phyloP scores from a whole-genome alignment of 2,888 invertebrate species.

The Archips xylosteana region DNA sequence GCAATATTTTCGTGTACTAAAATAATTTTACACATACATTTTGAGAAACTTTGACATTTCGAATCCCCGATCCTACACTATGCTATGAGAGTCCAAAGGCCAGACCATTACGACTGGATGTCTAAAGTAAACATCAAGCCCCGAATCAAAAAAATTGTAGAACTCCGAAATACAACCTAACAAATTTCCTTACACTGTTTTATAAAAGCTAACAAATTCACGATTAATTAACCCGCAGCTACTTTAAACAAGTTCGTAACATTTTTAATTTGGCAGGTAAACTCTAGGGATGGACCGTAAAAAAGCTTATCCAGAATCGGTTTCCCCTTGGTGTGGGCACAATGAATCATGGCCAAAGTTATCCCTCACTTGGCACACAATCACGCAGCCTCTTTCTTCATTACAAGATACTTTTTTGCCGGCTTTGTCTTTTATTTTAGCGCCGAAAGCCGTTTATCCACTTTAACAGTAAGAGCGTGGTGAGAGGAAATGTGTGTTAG shows the following conservation, averaged over 20 bases:
- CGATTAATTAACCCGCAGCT: constrained; percentile 24
- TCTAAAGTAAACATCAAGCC: no score
- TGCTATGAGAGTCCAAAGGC: no score
- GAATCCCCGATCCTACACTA: no score
- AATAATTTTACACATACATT: no score
- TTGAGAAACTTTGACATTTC: no score
- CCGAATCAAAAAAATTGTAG: neutral
- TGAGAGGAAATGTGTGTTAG: constrained; percentile 49
- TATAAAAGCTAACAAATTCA: constrained; percentile 11
- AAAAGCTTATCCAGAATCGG: constrained; percentile 40
- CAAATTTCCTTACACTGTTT: constrained; percentile 1
- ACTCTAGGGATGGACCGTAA: constrained; percentile 34
- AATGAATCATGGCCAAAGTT: constrained; percentile 62
- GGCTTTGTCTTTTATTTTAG: constrained; percentile 53
- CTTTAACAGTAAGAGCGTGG: constrained; percentile 50
- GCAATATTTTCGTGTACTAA: no score
- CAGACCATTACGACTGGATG: no score
- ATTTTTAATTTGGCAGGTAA: constrained; percentile 40
- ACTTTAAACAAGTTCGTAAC: constrained; percentile 20
- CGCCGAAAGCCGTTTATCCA: constrained; percentile 55
- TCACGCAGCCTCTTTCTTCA: constrained; percentile 60
- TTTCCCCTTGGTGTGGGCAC: constrained; percentile 48
- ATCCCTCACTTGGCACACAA: constrained; percentile 62
- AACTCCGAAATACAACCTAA: neutral
- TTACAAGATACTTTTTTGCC: constrained; percentile 58